These are phyloP conservation scores for Psittacula echo DNA, from an alignment of 2,797 vertebrate genomes.

Conservation along the genomic window DNA sequence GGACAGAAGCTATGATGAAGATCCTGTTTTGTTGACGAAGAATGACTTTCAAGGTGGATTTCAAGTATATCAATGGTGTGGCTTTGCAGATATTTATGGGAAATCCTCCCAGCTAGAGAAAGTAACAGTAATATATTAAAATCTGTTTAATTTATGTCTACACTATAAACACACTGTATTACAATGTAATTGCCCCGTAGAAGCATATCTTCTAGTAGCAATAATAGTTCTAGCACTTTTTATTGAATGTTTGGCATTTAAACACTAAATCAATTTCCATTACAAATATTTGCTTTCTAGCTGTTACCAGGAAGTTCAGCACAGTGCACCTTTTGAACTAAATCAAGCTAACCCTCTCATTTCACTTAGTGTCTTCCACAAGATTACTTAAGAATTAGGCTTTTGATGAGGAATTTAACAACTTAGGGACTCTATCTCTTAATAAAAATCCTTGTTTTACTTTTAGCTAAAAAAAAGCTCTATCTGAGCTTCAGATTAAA, in stretches of 20 bases:
- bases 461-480: not conserved
- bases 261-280: not conserved
- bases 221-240: not conserved
- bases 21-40: not conserved
- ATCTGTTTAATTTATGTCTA: not conserved
- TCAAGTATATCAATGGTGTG: not conserved
- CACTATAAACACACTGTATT: not conserved
- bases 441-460: not conserved
- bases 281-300: conserved; percentile 28
- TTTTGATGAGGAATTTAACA: not conserved
- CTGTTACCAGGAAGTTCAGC: not conserved
- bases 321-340: not conserved
- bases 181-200: not conserved
- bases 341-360: not conserved
- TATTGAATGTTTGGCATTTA: conserved; percentile 4
- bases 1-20: not conserved
- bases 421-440: not conserved
- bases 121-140: not conserved
- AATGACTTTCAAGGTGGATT: not conserved
- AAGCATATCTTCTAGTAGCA: not conserved
- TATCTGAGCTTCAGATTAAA: not conserved
- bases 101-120: not conserved
- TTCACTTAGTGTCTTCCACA: not conserved
- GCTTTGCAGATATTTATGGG: not conserved
- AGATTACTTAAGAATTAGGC: not conserved